Evolutionary conservation across 2,797 vertebrate genomes (phyloP), one percentile per base, ranked within the genome.

Genomic region (Limnodromus scolopaceus): DNA sequence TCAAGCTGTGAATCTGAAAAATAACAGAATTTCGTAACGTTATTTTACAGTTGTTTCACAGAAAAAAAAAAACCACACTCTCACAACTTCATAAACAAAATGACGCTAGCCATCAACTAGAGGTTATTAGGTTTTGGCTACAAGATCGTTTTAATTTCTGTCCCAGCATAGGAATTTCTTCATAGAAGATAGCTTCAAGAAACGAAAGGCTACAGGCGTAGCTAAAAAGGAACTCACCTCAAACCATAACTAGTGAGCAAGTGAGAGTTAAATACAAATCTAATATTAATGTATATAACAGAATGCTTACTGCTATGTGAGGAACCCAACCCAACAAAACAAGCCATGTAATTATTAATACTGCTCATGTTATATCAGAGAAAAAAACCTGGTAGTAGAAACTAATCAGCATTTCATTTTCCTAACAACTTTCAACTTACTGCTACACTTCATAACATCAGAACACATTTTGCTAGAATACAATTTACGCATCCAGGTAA

Each of bases 1-100:
- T 96, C 95, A 96, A 92, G 87, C 93, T 95, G 96, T 60, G 87
- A 92, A 65, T 81, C 80, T 66, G 87, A 92, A 95, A 96, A 95
- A 93, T 84, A 95, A 90, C 87, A 70, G 65, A 95, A 95, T 97
- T 96, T 96, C 80, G 15, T 95, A 95, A 91, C 58, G 27, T 41
- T 49, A 17, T 76, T 95, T 82, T 92, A 86, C 49, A 76, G 89
- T 88, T 86, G 89, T 95, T 92, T 90, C 61, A 32, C 25, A 18
- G 72, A 53, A 69, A 32, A 41, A 61, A 30, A 41, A 87, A 49
- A 20, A 8, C 18, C 54, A 23, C 0, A 6, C 55, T 13, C 49
- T 68, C 58, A 51, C 23, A 55, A 43, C 28, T 93, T 87, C 34
- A 84, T 10, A 77, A 85, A 89, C 55, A 79, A 66, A 88, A 63